A percentile compares a stretch with the other conserved stretches of the same genome.
phyloP scores from a whole-genome alignment of 2,888 invertebrate species.

The Lycocerus yunnanus region DNA sequence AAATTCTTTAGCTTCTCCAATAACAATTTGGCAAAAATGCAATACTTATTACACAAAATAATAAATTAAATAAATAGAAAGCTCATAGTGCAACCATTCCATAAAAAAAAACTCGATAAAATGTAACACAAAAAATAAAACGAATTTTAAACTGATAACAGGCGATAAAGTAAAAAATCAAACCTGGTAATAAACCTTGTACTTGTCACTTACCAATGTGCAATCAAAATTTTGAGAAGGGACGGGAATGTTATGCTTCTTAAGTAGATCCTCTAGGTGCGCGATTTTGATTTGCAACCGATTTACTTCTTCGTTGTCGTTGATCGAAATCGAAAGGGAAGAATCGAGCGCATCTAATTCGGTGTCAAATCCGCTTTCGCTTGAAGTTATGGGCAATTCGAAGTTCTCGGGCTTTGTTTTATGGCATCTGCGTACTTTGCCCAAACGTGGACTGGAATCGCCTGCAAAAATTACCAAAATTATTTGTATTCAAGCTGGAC shows the following conservation, averaged over 20 bases:
- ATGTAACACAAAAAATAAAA: not conserved
- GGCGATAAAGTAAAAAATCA: constrained; percentile 19
- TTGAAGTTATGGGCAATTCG: constrained; percentile 51
- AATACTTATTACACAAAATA: constrained; percentile 29
- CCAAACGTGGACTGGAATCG: constrained; percentile 62
- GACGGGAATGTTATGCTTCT: constrained; percentile 48
- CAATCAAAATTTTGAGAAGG: constrained; percentile 36
- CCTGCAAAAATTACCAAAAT: constrained; percentile 40
- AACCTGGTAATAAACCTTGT: constrained; percentile 1
- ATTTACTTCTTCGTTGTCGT: constrained; percentile 34
- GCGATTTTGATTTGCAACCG: constrained; percentile 51
- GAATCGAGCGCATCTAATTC: constrained; percentile 52
- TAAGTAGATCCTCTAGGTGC: constrained; percentile 52
- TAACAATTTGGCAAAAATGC: constrained; percentile 16
- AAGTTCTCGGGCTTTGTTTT: constrained; percentile 53
- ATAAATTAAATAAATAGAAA: constrained; percentile 34
- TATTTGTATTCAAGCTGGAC: not conserved
- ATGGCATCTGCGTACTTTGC: constrained; percentile 64
- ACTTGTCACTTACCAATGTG: constrained; percentile 42
- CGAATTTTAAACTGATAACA: constrained; percentile 35
- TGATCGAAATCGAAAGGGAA: constrained; percentile 44
- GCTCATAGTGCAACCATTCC: constrained; percentile 50
- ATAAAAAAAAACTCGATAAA: constrained; percentile 5
- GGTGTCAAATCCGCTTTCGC: constrained; percentile 55
- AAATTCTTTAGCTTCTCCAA: constrained; percentile 50